Evolutionary conservation across 53 echinoderm and acorn worm species (phyloP), one percentile per base, ranked within the genome.

Genomic region (Apostichopus leukothele): DNA sequence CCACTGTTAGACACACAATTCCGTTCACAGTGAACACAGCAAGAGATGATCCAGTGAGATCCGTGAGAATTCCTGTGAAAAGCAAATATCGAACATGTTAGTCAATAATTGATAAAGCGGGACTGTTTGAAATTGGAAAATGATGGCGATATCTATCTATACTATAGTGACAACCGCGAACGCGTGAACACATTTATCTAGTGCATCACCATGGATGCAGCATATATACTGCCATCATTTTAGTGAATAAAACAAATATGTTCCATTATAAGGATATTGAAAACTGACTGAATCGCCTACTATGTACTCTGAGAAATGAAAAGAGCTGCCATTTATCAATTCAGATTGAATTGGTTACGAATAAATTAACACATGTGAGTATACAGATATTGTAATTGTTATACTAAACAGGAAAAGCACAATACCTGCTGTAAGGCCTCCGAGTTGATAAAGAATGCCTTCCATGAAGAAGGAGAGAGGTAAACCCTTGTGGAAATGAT

Each of bases 371-470:
- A 9, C 19, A 23, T 20, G 75, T 75, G 22, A 75, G 11, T 14
- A 14, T 3, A 5, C 11, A 7, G 14, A 13, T 63, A 9, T 63
- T 63, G 11, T 13, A 63, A 63, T 13, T 63, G 63, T 63, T 63
- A 63, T 5, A 63, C 63, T 13, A 13, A 63, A 8, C 14, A 13
- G 63, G 14, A 63, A 7, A 3, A 63, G 63, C 11, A 63, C 14
- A 57, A 19, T 57, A 83, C 84, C 84, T 83, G 84, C 18, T 10
- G 59, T 83, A 54, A 61, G 26, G 10, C 84, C 84, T 21, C 84
- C 84, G 60, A 83, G 26, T 59, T 83, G 84, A 59, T 83, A 83
- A 21, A 83, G 18, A 8, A 83, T 61, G 14, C 84, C 84, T 54
- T 83, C 84, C 20, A 83, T 27, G 66, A 83, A 55, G 21, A 83